Percentiles rank a stretch among this genome's conserved stretches.
Evolutionary conservation across 2,888 invertebrate genomes (phyloP).

Genomic region (Acanthacorydalis orientalis): DNA sequence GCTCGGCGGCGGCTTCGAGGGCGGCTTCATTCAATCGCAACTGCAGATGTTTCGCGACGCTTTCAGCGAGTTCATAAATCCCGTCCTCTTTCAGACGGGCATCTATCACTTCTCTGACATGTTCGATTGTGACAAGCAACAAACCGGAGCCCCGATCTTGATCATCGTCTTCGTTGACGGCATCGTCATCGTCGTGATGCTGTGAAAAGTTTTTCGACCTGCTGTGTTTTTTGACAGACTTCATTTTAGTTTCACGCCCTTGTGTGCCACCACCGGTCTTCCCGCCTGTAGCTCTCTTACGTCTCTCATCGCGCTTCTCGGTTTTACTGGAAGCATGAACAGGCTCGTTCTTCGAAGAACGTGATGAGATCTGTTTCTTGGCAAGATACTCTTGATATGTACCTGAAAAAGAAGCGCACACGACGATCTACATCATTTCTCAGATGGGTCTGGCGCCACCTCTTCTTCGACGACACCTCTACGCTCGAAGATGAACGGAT

Average conservation of each 20-base stretch:
- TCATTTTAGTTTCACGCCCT: constrained; percentile 89
- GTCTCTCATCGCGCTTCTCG: constrained; percentile 72
- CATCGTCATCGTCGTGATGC: constrained; percentile 56
- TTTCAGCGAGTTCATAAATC: constrained; percentile 48
- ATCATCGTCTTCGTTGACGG: constrained; percentile 40
- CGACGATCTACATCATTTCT: too few relatives aligned
- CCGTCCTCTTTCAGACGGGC: constrained; percentile 51
- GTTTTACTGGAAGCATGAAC: constrained; percentile 27
- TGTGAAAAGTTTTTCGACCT: constrained; percentile 41
- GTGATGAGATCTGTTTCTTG: constrained; percentile 37
- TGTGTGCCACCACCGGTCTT: constrained; percentile 86
- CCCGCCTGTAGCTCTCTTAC: constrained; percentile 72
- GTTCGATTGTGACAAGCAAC: constrained; percentile 46
- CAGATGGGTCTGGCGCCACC: too few relatives aligned
- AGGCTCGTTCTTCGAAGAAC: constrained; percentile 18
- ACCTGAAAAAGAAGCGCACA: too few relatives aligned
- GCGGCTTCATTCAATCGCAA: constrained; percentile 55
- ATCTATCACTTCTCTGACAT: constrained; percentile 47
- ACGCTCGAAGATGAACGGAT: too few relatives aligned
- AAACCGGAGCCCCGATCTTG: constrained; percentile 32
- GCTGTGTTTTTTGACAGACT: constrained; percentile 72
- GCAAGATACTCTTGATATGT: constrained; percentile 57
- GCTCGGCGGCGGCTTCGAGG: constrained; percentile 47
- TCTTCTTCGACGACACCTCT: too few relatives aligned
- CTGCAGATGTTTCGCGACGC: constrained; percentile 51